Evolutionary conservation across 2,113 vertebrate genomes (phyloP).

Genomic region (Acanthisitta chloris): DNA sequence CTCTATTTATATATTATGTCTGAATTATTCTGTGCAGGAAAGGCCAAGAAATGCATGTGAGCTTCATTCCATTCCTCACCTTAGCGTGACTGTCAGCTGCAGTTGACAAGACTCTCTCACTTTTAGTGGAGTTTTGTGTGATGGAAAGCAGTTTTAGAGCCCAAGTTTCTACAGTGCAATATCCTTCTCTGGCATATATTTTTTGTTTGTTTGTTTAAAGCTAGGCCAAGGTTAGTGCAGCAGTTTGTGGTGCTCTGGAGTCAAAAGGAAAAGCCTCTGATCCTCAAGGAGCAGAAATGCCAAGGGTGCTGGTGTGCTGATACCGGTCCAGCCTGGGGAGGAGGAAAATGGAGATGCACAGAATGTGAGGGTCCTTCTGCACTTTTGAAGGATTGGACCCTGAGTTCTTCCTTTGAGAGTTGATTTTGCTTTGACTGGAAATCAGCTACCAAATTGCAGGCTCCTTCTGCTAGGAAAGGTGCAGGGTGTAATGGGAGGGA

Average conservation of each 20-base stretch:
- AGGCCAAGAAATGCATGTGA: constrained; percentile 77
- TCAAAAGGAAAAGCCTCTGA: neutral
- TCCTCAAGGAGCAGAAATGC: neutral
- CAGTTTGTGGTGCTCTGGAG: constrained; percentile 1
- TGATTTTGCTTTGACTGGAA: neutral
- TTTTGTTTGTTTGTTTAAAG: constrained; percentile 44
- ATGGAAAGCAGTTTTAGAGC: constrained; percentile 62
- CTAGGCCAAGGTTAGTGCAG: constrained; percentile 30
- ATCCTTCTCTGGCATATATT: constrained; percentile 31
- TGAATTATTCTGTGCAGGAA: constrained; percentile 76
- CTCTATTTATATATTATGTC: constrained; percentile 83
- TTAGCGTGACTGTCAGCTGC: constrained; percentile 52
- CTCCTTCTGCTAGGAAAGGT: neutral
- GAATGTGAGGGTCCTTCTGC: neutral
- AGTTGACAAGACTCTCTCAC: constrained; percentile 37
- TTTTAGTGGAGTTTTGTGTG: constrained; percentile 41
- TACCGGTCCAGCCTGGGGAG: neutral
- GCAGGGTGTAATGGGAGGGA: neutral
- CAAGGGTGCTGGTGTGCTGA: neutral
- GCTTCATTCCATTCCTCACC: constrained; percentile 58
- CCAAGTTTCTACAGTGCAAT: constrained; percentile 63
- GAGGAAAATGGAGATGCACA: neutral
- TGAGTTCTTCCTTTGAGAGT: neutral
- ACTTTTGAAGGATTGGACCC: neutral
- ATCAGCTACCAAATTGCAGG: neutral